phyloP scores from a whole-genome alignment of 2,113 vertebrate genomes.

The Spea multiplicata region DNA sequence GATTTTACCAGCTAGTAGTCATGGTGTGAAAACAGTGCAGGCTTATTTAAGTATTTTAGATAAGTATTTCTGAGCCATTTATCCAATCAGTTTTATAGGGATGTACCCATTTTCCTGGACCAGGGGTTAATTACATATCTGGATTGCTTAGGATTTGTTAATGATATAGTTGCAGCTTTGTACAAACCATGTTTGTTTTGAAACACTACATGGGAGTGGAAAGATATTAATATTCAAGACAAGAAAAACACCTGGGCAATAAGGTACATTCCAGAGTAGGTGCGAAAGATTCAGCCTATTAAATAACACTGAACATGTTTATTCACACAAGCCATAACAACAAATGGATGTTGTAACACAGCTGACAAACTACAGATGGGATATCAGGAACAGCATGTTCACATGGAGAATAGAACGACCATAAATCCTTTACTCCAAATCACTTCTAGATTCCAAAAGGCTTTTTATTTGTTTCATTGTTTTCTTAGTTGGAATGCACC shows the following conservation, averaged over 20 bases:
- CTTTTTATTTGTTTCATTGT: background rate
- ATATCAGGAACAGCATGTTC: background rate
- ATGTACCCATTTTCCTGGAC: background rate
- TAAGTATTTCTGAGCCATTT: background rate
- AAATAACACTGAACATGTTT: slow-evolving; percentile 2
- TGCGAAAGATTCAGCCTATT: slow-evolving; percentile 5
- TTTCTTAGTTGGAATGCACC: background rate
- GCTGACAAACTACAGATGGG: background rate
- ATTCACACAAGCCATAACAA: background rate
- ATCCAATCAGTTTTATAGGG: background rate
- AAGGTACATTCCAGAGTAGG: background rate
- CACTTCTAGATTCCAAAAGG: background rate
- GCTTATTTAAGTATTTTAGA: background rate
- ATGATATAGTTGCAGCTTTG: background rate
- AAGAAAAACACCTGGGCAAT: slow-evolving; percentile 11
- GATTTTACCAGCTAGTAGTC: background rate
- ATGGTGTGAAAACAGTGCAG: background rate
- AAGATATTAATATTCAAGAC: background rate
- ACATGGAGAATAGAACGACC: background rate
- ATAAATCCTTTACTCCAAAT: background rate
- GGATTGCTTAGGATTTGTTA: background rate
- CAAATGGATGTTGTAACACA: background rate
- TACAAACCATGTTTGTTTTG: slow-evolving; percentile 6
- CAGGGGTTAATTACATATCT: background rate
- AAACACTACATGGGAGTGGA: background rate